Evolutionary conservation across 2,113 vertebrate species (phyloP).

Genomic region (Cyanistes caeruleus): DNA sequence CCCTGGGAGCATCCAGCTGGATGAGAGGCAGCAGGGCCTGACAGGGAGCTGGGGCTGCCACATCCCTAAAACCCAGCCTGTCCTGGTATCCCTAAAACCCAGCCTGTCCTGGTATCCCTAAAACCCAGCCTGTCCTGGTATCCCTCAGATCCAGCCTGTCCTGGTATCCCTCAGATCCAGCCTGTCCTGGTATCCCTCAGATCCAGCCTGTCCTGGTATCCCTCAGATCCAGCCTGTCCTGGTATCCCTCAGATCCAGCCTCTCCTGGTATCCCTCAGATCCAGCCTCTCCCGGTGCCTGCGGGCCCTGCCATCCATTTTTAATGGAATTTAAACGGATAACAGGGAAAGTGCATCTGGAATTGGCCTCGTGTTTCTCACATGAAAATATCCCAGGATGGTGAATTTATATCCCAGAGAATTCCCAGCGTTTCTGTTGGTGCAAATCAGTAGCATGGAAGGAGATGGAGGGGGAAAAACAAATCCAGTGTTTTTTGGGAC

Average conservation of each 20-base stretch:
- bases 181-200: no score
- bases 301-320: neutral
- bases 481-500: fast-evolving
- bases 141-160: neutral
- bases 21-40: fast-evolving
- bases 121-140: neutral
- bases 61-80: neutral
- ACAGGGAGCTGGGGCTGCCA: neutral
- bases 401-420: neutral
- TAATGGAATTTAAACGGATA: neutral
- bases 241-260: no score
- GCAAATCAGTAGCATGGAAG: neutral
- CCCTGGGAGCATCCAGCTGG: neutral
- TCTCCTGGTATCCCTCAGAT: neutral
- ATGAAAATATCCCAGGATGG: fast-evolving
- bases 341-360: neutral
- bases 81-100: neutral
- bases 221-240: neutral
- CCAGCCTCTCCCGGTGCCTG: neutral
- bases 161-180: neutral
- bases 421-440: neutral
- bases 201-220: neutral
- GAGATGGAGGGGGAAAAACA: neutral
- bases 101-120: no score
- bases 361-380: neutral